Evolutionary conservation across 2,888 invertebrate genomes (phyloP), one percentile per base, ranked within the genome.

Genomic region (Schizaphis graminum): DNA sequence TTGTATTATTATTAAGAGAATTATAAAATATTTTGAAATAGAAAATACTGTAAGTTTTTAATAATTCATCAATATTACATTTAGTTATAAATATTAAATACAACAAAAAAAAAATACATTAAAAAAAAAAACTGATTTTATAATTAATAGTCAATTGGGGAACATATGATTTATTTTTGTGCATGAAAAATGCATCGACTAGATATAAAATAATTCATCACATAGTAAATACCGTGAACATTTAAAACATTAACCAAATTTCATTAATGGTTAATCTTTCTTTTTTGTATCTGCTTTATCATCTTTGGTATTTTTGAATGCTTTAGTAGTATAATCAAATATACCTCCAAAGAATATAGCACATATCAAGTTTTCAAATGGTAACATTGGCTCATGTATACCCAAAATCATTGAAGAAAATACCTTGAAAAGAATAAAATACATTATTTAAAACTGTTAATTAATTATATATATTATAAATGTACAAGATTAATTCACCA

Each of bases 381-480:
- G 99, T 95, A 99, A 97, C 96, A 99, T 99, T 84, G 99, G 99
- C 96, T 99, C 99, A 96, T 99, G 99, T 95, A 99, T 99, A 95
- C 99, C 99, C 95, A 99, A 97, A 94, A 99, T 96, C 95, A 99
- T 98, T 21, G 99, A 99, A 47, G 99, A 99, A 95, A 99, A 96
- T n/a, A 94, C 93, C 93, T 94, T 10, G n/a, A 91, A 94, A 49
- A 49, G 35, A 92, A 91, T 53, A 67, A 28, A 0, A 91, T 53
- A 26, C 8, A 88, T 87, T 90, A 89, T 77, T 77, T 35, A 77
- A 77, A 77, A 77, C 35, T 21, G 35, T 21, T 77, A 77, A 77
- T 35, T 35, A 35, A 35, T 77, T 77, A 8, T 41, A 41, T 94
- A 88, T 77, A 89, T 44, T 5, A 41, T 85, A n/a, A 86, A 67